Base-by-base conservation (phyloP, 2,888 invertebrate species). In the Lasioglossum villosulum region DNA sequence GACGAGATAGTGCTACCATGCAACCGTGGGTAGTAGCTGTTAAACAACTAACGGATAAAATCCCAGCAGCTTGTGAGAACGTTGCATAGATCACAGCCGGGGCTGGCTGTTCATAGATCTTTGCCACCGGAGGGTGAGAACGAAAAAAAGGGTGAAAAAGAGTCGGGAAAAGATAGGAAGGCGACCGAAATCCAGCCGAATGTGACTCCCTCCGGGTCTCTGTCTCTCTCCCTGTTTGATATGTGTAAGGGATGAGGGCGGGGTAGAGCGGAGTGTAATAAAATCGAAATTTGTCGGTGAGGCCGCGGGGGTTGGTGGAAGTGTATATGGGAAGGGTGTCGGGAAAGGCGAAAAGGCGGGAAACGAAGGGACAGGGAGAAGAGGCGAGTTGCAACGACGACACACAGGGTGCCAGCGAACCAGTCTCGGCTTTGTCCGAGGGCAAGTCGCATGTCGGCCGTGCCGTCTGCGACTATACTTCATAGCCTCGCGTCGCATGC, bases 401-500 rank as follows among this genome's bases (percentile, higher is more conserved):
- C 80, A 77, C 80, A 73, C 75, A 73, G 82, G 82, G 80, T 84
- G 82, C 73, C 73, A 81, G 86, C 86, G 84, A 88, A 89, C 82
- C 79, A 77, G 88, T 77, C 75, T 66, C 80, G 72, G 92, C 91
- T 93, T 94, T 93, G 94, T 94, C 93, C 92, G 88, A 92, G 88
- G 89, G 88, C 94, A 91, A 93, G 93, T 94, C 93, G 92, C 93
- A 92, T 92, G 93, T 93, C 94, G 93, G 88, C 82, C 85, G 88
- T 86, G 83, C 88, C 90, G 92, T 92, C 92, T 90, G 90, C 90
- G 90, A 90, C 90, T 92, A 93, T 93, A 93, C 93, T 92, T 93
- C 93, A 93, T 94, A 92, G 91, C 87, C 90, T 90, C 90, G 90
- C 91, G 90, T 90, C 91, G 93, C 93, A 92, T 94, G 94, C 94